phyloP scores from a whole-genome alignment of 2,113 vertebrate genomes.

The Sander lucioperca region DNA sequence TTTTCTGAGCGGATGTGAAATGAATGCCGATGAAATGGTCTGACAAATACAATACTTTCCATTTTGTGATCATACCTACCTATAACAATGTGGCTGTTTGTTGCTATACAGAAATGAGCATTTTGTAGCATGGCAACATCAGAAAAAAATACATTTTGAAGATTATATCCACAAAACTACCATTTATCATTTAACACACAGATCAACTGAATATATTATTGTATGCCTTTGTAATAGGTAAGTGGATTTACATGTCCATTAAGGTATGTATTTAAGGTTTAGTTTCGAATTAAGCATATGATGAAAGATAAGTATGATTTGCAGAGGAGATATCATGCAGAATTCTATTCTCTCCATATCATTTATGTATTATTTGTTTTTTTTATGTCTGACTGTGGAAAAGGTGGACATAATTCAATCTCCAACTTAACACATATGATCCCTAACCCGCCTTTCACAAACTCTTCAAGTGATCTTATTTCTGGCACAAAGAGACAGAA shows the following conservation, averaged over 20 bases:
- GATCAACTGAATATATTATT: background rate
- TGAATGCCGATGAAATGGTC: slow-evolving; percentile 61
- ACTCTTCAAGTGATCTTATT: slow-evolving; percentile 80
- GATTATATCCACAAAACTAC: slow-evolving; percentile 11
- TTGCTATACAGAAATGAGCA: slow-evolving; percentile 13
- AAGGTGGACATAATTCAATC: slow-evolving; percentile 69
- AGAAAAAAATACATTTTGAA: slow-evolving; percentile 9
- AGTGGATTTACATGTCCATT: background rate
- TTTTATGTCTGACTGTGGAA: slow-evolving; percentile 54
- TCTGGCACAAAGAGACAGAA: slow-evolving; percentile 79
- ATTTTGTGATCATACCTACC: slow-evolving; percentile 47
- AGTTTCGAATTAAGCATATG: slow-evolving; percentile 2
- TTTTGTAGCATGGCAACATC: slow-evolving; percentile 14
- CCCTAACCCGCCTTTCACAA: slow-evolving; percentile 68
- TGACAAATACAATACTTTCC: slow-evolving; percentile 51
- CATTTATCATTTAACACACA: background rate
- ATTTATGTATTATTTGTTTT: slow-evolving; percentile 26
- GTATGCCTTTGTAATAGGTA: background rate
- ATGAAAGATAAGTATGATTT: slow-evolving; percentile 7
- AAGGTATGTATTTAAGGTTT: slow-evolving; percentile 4
- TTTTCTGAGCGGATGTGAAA: slow-evolving; percentile 66
- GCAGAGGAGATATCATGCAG: slow-evolving; percentile 12
- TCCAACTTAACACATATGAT: slow-evolving; percentile 73
- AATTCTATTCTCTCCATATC: slow-evolving; percentile 5
- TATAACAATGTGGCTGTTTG: slow-evolving; percentile 19